Conservation (phyloP, 2,888 invertebrate genomes). For the Brenthis ino region DNA sequence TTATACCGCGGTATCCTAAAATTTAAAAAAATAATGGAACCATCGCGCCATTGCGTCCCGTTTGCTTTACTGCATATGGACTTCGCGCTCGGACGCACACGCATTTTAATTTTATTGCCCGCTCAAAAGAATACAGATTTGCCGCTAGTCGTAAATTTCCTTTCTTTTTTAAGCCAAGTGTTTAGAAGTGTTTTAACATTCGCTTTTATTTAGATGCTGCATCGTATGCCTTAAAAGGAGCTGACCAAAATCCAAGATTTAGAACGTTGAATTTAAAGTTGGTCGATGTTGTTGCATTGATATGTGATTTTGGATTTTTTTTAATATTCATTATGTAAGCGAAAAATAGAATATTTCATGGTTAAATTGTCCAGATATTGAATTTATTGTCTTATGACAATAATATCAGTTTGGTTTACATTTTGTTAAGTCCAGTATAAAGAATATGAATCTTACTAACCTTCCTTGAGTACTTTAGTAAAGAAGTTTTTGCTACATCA, state of each 20-base stretch:
- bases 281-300: no score
- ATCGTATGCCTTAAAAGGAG: slow-evolving; percentile 31
- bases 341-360: no score
- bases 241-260: slow-evolving; percentile 55
- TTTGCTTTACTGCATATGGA: slow-evolving; percentile 61
- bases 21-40: slow-evolving; percentile 60
- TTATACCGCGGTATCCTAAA: slow-evolving; percentile 36
- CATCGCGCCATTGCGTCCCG: slow-evolving; percentile 54
- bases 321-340: no score
- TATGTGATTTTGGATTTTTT: no score
- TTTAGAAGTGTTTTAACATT: slow-evolving; percentile 38
- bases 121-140: slow-evolving; percentile 49
- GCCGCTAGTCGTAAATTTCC: slow-evolving; percentile 49
- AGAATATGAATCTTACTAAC: no score
- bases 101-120: slow-evolving; percentile 60
- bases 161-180: slow-evolving; percentile 38
- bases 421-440: no score
- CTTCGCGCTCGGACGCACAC: slow-evolving; percentile 58
- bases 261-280: background rate
- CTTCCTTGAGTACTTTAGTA: no score
- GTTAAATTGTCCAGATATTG: no score
- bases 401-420: no score
- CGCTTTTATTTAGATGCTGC: slow-evolving; percentile 17
- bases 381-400: no score
- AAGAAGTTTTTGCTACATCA: background rate